Base-by-base conservation (phyloP, 2,113 vertebrate genomes). In the Chionodraco myersi region DNA sequence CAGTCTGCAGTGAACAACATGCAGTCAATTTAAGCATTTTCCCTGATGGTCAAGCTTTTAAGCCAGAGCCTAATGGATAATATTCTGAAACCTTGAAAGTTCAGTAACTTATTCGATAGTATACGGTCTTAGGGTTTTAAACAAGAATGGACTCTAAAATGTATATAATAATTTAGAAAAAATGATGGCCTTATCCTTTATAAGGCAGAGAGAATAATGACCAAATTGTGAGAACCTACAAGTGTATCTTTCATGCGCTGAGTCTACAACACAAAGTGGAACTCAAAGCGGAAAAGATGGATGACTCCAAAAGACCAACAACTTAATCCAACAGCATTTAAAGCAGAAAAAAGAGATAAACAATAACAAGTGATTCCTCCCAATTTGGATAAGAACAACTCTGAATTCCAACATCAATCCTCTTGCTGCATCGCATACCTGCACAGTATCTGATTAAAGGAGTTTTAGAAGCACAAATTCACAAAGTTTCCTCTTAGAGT, bases 11-110 rank as follows among this genome's bases (percentile, higher is more conserved):
- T 21, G 16, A 65, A 72, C 13, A 61, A 68, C 36, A 68, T 60
- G 61, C 7, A n/a, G 68, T 67, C 66, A 75, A 63, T 82, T 78
- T 56, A 77, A 74, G 36, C 65, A 53, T 66, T 66, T 68, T 75
- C 68, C 65, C 36, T 18, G 56, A 63, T 75, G 61, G 48, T 34
- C 62, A 88, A 72, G 81, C 79, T 82, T 90, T 90, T 84, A 80
- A 84, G 64, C 59, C 58, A 12, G 41, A 69, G 61, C 57, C 52
- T 82, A 75, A 86, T 72, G 77, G 77, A 75, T 52, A 10, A 1
- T 60, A 73, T 56, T 51, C 52, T 44, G 59, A 36, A 67, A 62
- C 63, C 60, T 54, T 68, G 16, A 59, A 44, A 75, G 10, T 73
- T 54, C 36, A 30, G 16, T 48, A 65, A 51, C 16, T 2, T 41